phyloP scores from a whole-genome alignment of 2,113 vertebrate genomes.

The Semnornis frantzii region DNA sequence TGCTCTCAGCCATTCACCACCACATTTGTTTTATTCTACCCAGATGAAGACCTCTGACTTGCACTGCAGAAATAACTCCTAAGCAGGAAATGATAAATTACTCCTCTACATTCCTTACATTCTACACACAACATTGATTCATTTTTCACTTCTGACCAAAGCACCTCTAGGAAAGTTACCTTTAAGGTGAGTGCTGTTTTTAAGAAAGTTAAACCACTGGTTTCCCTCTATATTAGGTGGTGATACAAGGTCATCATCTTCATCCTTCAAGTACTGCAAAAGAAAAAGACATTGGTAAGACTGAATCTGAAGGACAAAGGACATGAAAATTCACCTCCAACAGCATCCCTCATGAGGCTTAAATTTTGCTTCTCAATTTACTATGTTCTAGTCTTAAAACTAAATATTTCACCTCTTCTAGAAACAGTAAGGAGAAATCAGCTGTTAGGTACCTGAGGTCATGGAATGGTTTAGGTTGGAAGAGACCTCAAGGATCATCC shows the following conservation, averaged over 20 bases:
- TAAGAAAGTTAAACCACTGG: slow-evolving; percentile 94
- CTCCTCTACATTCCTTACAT: not conserved
- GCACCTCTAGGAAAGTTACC: slow-evolving; percentile 60
- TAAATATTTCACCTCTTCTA: not conserved
- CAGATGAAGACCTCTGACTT: not conserved
- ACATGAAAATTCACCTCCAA: not conserved
- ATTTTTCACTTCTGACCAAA: not conserved
- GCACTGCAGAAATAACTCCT: not conserved
- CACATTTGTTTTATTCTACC: not conserved
- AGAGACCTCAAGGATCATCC: too few relatives aligned
- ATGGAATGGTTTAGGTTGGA: not conserved
- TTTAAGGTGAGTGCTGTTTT: slow-evolving; percentile 89
- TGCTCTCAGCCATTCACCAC: too few relatives aligned
- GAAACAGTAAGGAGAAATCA: not conserved
- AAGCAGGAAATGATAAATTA: not conserved
- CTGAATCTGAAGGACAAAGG: not conserved
- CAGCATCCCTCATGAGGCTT: accelerated
- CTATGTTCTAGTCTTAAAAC: not conserved
- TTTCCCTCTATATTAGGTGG: slow-evolving; percentile 94
- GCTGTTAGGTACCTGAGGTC: not conserved
- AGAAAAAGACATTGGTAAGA: not conserved
- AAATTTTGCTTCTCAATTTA: not conserved
- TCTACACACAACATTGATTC: not conserved
- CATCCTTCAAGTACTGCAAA: slow-evolving; percentile 94
- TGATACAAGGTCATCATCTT: slow-evolving; percentile 95